Evolutionary conservation across 2,113 vertebrate genomes (phyloP).

Genomic region (Thunnus maccoyii): DNA sequence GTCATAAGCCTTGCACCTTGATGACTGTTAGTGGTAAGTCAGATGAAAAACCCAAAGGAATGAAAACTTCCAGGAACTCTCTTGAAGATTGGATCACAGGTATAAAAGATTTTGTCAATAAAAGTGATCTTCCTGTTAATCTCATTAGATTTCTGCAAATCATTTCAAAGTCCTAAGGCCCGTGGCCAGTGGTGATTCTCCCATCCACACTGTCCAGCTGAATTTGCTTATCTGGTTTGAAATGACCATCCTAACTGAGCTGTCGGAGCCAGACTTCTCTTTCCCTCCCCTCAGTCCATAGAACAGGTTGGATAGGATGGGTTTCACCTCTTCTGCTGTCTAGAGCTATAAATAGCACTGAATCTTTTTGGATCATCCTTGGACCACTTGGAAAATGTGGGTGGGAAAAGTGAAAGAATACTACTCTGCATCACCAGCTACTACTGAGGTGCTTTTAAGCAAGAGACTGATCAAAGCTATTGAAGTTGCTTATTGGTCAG

Average conservation of each 20-base stretch:
- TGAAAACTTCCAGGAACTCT: not conserved
- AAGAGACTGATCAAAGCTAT: not conserved
- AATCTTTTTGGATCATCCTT: not conserved
- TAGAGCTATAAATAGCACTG: conserved; percentile 11
- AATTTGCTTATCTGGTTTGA: conserved; percentile 3
- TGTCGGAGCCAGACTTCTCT: conserved; percentile 8
- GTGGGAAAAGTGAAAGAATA: conserved; percentile 3
- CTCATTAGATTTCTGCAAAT: not conserved
- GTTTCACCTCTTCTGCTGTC: conserved; percentile 2
- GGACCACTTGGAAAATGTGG: conserved; percentile 6
- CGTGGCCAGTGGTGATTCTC: not conserved
- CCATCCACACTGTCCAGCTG: not conserved
- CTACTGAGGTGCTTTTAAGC: not conserved
- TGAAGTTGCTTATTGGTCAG: not conserved
- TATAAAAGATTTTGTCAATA: not conserved
- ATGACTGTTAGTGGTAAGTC: not conserved
- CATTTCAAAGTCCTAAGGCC: not conserved
- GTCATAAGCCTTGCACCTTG: not conserved
- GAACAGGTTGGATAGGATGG: not conserved
- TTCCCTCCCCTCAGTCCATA: not conserved
- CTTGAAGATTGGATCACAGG: not conserved
- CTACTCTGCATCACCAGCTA: not conserved
- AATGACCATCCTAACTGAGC: conserved; percentile 1
- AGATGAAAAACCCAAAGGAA: not conserved
- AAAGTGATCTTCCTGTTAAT: conserved; percentile 1